Evolutionary conservation across 1,140 invertebrate species (phyloP), one percentile per base, ranked within the genome.

Genomic region (Drosophila erecta): DNA sequence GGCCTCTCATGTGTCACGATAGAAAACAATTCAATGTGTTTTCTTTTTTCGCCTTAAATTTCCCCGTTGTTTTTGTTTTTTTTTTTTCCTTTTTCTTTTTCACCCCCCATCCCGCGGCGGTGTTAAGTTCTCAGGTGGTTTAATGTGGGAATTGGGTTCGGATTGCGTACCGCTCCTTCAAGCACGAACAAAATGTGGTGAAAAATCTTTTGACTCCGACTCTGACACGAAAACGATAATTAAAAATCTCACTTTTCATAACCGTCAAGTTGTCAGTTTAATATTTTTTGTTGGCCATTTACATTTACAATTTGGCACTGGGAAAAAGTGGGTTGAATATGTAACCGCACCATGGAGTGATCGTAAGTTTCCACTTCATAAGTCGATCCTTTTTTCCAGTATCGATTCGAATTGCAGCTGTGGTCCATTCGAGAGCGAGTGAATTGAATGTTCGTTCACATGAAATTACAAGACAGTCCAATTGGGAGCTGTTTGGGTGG

Each of bases 391-490:
- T 40, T 37, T 54, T 44, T 27, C 41, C 49, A 64, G 70, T 76
- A 43, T 41, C 37, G 24, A 41, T 41, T 8, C 15, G 14, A 64
- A 40, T 46, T 62, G 78, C 79, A 83, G 80, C 81, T 84, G 81
- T 51, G 70, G 43, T 22, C 40, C 49, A 30, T 30, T 30, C 10
- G 2, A 8, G 30, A 30, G 30, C 30, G 30, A 10, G 7, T 72
- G 81, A 72, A 79, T 80, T 65, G 72, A 80, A 76, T 80, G 61
- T 61, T 85, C 66, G 61, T 61, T 85, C 66, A 85, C 75, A 80
- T 85, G 81, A 60, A 85, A 61, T 80, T 76, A 76, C 58, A 80
- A 76, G 77, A 76, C 81, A 76, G 80, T 40, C 70, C 47, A n/a
- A 44, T 35, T 17, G 33, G 35, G 15, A 46, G 17, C 30, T 10